phyloP scores from a whole-genome alignment of 92 coral and sea anemone genomes.

The Phenganax stokvisi region DNA sequence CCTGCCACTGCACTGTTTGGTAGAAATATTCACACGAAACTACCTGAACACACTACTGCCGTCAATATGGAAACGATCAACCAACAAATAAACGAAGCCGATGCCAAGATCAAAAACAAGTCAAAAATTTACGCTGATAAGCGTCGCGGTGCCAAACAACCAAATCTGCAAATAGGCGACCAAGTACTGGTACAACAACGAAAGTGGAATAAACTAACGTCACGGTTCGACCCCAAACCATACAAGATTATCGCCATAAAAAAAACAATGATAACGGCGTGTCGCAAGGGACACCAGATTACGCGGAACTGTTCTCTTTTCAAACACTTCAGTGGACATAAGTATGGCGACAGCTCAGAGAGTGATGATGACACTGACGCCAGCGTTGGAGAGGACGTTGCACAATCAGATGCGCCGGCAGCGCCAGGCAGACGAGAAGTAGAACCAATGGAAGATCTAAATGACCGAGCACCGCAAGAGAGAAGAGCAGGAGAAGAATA shows the following conservation, averaged over 20 bases:
- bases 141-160: background rate
- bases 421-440: background rate
- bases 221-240: conserved; percentile 18
- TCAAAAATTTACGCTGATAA: conserved; percentile 9
- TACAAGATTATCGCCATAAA: background rate
- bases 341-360: background rate
- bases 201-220: conserved; percentile 15
- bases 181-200: conserved; percentile 17
- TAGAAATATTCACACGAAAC: conserved; percentile 5
- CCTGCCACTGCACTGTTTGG: conserved; percentile 24
- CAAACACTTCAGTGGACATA: conserved; percentile 4
- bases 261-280: conserved; percentile 12
- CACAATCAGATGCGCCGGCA: background rate
- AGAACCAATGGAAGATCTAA: too few species aligned
- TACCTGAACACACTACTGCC: background rate
- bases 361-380: conserved; percentile 1
- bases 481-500: background rate
- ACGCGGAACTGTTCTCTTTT: background rate
- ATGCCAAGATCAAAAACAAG: background rate
- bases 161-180: background rate
- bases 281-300: background rate
- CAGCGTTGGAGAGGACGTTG: too few species aligned
- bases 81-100: conserved; percentile 13
- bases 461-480: background rate
- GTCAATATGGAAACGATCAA: conserved; percentile 1